Evolutionary conservation across 2,113 vertebrate genomes (phyloP), one percentile per base, ranked within the genome.

Genomic region (Brienomyrus longianalis): DNA sequence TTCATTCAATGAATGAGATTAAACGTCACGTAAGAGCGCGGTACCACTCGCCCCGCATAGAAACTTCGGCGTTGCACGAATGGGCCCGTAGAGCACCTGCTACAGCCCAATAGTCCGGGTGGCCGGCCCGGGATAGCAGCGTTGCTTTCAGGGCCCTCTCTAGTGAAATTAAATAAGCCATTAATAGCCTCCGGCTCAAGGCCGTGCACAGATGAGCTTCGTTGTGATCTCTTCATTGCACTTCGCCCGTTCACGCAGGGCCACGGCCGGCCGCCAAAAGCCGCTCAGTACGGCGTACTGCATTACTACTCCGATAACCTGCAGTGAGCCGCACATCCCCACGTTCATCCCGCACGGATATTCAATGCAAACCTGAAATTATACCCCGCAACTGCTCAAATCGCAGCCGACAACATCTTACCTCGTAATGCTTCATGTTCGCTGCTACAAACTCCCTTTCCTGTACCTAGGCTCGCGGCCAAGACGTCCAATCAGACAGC

Each of bases 361-460:
- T 13, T 31, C n/a, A 27, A 70, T 31, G 10, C 10, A 70, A 13
- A 70, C 62, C n/a, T 70, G 9, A 70, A 0, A 70, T 70, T 70
- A 70, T 13, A 83, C 45, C 9, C 4, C 39, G 83, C 83, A 39
- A 39, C 35, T 39, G 35, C 35, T 45, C 8, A 23, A 83, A 45
- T 23, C 1, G 21, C 45, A 43, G 9, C 80, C 17, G 45, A 23
- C 45, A 83, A 83, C 23, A 8, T 51, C 95, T 96, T 90, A 96
- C 96, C 95, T 96, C 96, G 95, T 96, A 96, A 92, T 96, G 96
- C 96, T 96, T 96, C 96, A 96, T 96, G 92, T 94, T 94, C n/a
- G 89, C 90, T 93, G 90, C 90, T 86, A 91, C 35, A 89, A 91
- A 92, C 93, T 92, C 93, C 50, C 93, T 93, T 88, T 93, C 91